Evolutionary conservation across 2,113 vertebrate genomes (phyloP).

Genomic region (Oceanites oceanicus): DNA sequence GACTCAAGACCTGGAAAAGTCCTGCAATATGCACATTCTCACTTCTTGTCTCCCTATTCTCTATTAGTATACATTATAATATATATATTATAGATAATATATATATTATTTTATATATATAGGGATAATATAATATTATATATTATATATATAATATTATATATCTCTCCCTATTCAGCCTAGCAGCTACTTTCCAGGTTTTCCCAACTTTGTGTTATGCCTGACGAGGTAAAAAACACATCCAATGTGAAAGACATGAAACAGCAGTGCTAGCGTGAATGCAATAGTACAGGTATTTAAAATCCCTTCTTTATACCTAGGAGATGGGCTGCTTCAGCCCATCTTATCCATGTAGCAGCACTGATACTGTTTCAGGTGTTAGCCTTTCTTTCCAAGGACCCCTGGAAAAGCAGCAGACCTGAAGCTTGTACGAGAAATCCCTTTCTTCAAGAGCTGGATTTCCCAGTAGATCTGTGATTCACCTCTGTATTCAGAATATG

Average conservation of each 20-base stretch:
- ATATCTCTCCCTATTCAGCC: too few species aligned
- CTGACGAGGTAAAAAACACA: neutral
- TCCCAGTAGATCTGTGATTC: neutral
- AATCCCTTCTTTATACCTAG: neutral
- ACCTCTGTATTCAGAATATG: neutral
- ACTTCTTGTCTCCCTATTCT: neutral
- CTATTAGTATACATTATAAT: too few species aligned
- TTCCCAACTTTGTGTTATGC: neutral
- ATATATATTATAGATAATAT: too few species aligned
- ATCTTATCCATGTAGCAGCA: neutral
- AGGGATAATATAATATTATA: too few species aligned
- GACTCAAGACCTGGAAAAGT: neutral
- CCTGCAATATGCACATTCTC: neutral
- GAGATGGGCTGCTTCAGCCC: neutral
- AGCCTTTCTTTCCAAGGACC: neutral
- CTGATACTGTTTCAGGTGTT: neutral
- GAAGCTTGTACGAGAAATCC: neutral
- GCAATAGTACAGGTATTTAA: neutral
- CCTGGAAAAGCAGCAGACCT: neutral
- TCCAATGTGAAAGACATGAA: rapidly evolving
- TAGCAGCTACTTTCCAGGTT: neutral
- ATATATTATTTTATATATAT: too few species aligned
- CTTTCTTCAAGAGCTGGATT: neutral
- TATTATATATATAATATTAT: too few species aligned
- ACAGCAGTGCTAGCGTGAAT: neutral